These are phyloP conservation scores for Drosophila burlai DNA, from an alignment of 1,140 invertebrate species.

Conservation along the genomic window DNA sequence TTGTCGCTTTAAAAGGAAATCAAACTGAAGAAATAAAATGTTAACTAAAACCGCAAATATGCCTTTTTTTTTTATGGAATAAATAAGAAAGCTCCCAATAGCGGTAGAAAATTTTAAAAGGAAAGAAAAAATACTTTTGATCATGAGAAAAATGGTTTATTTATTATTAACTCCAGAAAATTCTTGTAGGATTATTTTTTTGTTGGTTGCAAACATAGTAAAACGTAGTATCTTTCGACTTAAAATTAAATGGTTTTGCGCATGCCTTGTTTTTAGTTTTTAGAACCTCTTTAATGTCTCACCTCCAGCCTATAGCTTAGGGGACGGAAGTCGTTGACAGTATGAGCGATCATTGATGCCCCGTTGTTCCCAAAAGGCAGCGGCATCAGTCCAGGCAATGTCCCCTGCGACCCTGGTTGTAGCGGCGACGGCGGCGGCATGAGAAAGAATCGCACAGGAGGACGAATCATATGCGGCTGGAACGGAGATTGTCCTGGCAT, in stretches of 20 bases:
- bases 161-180: background rate
- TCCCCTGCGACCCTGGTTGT: background rate
- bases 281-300: too few relatives aligned
- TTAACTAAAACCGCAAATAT: background rate
- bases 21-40: background rate
- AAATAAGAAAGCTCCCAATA: too few relatives aligned
- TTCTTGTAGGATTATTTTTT: background rate
- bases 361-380: too few relatives aligned
- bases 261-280: background rate
- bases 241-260: background rate
- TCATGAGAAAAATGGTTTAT: background rate
- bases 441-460: background rate
- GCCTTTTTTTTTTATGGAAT: too few relatives aligned
- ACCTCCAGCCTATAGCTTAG: background rate
- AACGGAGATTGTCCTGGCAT: background rate
- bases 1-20: background rate
- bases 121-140: background rate
- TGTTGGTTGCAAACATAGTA: background rate
- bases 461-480: constrained; percentile 1
- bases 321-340: background rate
- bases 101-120: too few relatives aligned
- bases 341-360: background rate
- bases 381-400: background rate
- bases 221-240: background rate
- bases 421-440: background rate